phyloP scores from a whole-genome alignment of 2,113 vertebrate species.

The Pedetes capensis region DNA sequence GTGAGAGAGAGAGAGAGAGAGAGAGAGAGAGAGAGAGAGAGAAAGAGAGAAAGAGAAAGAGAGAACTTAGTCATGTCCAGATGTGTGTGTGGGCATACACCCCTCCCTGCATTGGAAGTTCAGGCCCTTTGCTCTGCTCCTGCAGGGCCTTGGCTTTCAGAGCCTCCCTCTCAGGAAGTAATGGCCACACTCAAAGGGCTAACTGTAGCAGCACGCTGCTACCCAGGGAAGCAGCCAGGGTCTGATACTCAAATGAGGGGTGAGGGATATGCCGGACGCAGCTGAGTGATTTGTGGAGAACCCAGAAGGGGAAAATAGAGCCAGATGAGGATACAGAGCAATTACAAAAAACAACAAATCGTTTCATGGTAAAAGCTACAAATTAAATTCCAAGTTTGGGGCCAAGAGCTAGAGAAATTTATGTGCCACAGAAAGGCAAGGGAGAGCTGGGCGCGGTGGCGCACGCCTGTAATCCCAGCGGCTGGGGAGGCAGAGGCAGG shows the following conservation, averaged over 20 bases:
- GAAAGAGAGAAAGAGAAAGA: too few relatives aligned
- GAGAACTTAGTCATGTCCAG: not conserved
- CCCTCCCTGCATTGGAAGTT: not conserved
- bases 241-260: not conserved
- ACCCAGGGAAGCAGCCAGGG: not conserved
- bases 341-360: not conserved
- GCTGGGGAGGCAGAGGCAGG: too few relatives aligned
- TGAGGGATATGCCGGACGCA: not conserved
- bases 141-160: not conserved
- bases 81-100: not conserved
- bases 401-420: not conserved
- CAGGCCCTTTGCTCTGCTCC: not conserved
- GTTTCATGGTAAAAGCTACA: not conserved
- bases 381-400: not conserved
- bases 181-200: not conserved
- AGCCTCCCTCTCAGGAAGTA: not conserved
- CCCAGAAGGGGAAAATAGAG: not conserved
- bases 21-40: too few relatives aligned
- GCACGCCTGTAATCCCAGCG: too few relatives aligned
- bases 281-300: not conserved
- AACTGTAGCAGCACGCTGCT: not conserved
- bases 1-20: too few relatives aligned
- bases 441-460: too few relatives aligned
- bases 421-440: not conserved
- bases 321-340: conserved; percentile 16